Evolutionary conservation across 2,113 vertebrate genomes (phyloP).

Genomic region (Lonchura striata): DNA sequence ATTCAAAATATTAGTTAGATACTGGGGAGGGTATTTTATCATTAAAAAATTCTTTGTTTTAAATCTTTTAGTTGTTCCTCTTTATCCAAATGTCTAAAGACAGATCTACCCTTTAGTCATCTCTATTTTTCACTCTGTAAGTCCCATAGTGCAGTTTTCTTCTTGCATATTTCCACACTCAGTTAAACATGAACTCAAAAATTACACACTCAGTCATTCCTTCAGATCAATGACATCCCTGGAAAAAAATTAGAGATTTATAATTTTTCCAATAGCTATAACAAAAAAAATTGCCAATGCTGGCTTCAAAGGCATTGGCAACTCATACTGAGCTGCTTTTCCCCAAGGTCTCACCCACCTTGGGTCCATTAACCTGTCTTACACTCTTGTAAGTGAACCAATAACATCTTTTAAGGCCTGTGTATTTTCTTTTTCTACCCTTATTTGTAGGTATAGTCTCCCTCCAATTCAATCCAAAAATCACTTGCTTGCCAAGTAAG

Average conservation of each 20-base stretch:
- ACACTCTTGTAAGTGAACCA: not conserved
- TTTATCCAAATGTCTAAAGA: not conserved
- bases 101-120: not conserved
- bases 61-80: not conserved
- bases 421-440: not conserved
- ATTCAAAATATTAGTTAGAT: not conserved
- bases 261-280: not conserved
- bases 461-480: not conserved
- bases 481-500: not conserved
- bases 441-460: not conserved
- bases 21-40: fast-evolving
- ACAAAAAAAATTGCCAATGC: not conserved
- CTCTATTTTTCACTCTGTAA: not conserved
- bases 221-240: not conserved
- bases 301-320: not conserved
- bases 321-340: not conserved
- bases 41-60: not conserved
- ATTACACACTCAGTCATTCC: not conserved
- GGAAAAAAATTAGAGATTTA: not conserved
- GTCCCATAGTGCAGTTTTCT: no score
- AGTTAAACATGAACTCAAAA: not conserved
- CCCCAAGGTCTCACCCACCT: not conserved
- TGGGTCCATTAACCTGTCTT: not conserved
- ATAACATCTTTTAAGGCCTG: not conserved
- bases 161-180: not conserved